These are phyloP conservation scores for Nanorana parkeri DNA, from an alignment of 2,113 vertebrate species.

Conservation along the genomic window DNA sequence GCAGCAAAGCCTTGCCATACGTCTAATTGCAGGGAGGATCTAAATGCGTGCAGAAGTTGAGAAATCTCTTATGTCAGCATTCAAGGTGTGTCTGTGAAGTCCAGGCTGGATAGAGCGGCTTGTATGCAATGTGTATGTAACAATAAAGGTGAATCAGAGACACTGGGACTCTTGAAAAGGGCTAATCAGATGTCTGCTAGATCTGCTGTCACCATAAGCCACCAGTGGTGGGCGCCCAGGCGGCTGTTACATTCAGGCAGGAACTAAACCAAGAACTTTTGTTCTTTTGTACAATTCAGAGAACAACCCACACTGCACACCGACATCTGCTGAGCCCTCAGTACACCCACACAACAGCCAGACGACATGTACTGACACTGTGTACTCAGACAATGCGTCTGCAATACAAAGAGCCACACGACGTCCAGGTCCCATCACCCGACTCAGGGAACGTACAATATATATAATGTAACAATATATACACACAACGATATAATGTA, in stretches of 20 bases:
- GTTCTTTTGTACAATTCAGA: slow-evolving; percentile 30
- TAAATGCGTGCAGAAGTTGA: not conserved
- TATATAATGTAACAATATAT: too few species aligned
- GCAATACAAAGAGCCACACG: not conserved
- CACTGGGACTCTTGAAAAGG: not conserved
- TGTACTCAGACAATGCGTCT: slow-evolving; percentile 21
- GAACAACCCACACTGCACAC: not conserved
- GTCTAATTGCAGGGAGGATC: not conserved
- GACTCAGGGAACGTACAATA: not conserved
- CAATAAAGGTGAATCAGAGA: not conserved
- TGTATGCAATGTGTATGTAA: not conserved
- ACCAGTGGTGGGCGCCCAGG: slow-evolving; percentile 61
- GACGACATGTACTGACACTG: not conserved
- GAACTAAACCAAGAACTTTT: slow-evolving; percentile 29
- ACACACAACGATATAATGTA: too few species aligned
- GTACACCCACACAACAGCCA: slow-evolving; percentile 2
- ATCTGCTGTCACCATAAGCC: slow-evolving; percentile 53
- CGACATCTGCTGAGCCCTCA: not conserved
- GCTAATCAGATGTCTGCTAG: not conserved
- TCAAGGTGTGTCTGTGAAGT: not conserved
- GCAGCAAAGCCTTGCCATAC: too few species aligned
- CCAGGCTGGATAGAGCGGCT: not conserved
- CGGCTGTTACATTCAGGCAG: not conserved
- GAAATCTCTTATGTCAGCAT: not conserved
- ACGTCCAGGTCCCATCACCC: not conserved